phyloP scores from a whole-genome alignment of 2,113 vertebrate species.

The Paramormyrops kingsleyae region DNA sequence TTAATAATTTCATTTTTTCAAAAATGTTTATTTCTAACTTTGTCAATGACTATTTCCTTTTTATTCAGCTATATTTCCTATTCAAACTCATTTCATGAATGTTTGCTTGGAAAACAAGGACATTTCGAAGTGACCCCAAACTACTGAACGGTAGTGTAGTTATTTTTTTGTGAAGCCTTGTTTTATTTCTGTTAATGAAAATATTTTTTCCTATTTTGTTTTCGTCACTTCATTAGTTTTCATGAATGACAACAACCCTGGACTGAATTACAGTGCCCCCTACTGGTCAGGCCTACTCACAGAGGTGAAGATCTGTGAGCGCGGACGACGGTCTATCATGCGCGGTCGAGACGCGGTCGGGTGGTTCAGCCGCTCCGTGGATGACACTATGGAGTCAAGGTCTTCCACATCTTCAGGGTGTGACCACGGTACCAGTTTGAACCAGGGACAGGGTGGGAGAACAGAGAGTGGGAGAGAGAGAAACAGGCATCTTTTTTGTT shows the following conservation, averaged over 20 bases:
- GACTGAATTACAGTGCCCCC: neutral
- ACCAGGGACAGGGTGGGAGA: neutral
- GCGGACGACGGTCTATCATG: conserved; percentile 86
- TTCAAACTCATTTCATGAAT: too few relatives aligned
- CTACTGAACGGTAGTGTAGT: too few relatives aligned
- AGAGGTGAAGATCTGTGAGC: conserved; percentile 84
- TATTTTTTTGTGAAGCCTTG: too few relatives aligned
- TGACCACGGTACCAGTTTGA: neutral
- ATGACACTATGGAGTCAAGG: conserved; percentile 79
- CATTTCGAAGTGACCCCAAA: too few relatives aligned
- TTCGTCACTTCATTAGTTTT: neutral
- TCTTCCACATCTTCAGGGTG: conserved; percentile 77
- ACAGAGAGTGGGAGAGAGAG: neutral
- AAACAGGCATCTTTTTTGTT: neutral
- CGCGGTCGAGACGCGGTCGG: conserved; percentile 85
- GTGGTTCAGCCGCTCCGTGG: conserved; percentile 89
- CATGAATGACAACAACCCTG: neutral
- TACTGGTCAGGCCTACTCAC: conserved; percentile 65
- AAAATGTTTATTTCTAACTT: too few relatives aligned
- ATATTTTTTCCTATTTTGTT: too few relatives aligned
- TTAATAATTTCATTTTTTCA: too few relatives aligned
- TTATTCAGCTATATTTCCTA: too few relatives aligned
- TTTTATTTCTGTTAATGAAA: too few relatives aligned
- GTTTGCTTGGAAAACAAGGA: too few relatives aligned
- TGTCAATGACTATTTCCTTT: too few relatives aligned